Evolutionary conservation across 2,113 vertebrate genomes (phyloP).

Genomic region (Diadophis punctatus): DNA sequence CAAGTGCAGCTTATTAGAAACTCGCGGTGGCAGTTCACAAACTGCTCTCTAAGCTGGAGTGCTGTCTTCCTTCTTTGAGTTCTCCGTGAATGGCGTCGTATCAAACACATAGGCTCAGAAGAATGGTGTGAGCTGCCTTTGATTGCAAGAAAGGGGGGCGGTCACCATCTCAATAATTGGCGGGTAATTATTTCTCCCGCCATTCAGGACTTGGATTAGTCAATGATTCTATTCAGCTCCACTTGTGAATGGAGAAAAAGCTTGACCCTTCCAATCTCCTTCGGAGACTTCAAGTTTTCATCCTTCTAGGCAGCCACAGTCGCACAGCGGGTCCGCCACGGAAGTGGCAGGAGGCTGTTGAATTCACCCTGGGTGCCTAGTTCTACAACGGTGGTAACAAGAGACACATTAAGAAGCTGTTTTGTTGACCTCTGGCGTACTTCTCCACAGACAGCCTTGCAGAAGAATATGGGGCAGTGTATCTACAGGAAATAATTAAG

Average conservation of each 20-base stretch:
- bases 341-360: not conserved
- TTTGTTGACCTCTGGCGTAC: slow-evolving; percentile 2
- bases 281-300: not conserved
- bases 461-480: not conserved
- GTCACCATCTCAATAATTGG: not conserved
- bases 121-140: not conserved
- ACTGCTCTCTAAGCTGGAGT: not conserved
- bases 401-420: not conserved
- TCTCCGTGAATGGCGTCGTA: not conserved
- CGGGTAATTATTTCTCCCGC: not conserved
- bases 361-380: not conserved
- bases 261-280: not conserved
- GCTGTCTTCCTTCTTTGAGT: not conserved
- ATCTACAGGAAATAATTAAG: slow-evolving; percentile 33
- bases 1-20: not conserved
- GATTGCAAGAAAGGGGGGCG: rapidly evolving
- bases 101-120: not conserved
- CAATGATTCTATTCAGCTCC: not conserved
- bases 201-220: not conserved
- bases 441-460: slow-evolving; percentile 1
- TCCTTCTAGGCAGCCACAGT: not conserved
- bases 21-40: not conserved
- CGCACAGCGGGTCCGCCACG: not conserved
- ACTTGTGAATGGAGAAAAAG: not conserved
- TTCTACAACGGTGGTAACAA: rapidly evolving